These are phyloP conservation scores for Cheirogaleus major DNA, from an alignment of 2,797 vertebrate species.

Conservation along the genomic window DNA sequence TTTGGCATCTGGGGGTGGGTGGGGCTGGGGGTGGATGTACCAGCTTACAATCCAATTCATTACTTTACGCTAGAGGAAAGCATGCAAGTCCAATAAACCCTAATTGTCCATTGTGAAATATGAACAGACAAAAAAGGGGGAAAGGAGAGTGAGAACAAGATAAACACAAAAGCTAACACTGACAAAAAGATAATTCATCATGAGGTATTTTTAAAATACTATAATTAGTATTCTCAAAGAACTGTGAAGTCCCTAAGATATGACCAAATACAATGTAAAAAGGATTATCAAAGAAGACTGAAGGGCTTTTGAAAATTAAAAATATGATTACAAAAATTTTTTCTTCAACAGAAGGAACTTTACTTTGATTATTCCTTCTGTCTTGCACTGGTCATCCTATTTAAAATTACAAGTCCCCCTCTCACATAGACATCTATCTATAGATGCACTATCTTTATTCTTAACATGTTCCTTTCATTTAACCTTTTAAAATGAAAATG, in stretches of 20 bases:
- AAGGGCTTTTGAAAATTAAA: conserved; percentile 22
- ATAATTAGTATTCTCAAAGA: not conserved
- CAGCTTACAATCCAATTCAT: not conserved
- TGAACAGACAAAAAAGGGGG: not conserved
- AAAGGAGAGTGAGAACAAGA: not conserved
- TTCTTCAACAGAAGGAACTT: not conserved
- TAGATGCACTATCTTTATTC: not conserved
- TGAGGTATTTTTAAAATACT: not conserved
- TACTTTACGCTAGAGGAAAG: not conserved
- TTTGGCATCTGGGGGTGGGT: not conserved
- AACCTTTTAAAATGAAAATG: conserved; percentile 9
- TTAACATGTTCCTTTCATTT: not conserved
- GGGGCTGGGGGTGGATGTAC: not conserved
- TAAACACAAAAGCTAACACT: not conserved
- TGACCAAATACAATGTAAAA: not conserved
- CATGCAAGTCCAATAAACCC: not conserved
- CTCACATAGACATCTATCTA: not conserved
- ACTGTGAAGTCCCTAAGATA: not conserved
- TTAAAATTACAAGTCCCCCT: not conserved
- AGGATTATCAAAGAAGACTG: not conserved
- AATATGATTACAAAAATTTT: not conserved
- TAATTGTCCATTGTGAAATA: not conserved
- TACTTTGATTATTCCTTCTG: not conserved
- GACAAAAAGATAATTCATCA: not conserved
- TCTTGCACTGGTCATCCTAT: not conserved